Conservation (phyloP, 2,888 invertebrate genomes). For the Dioctria rufipes region DNA sequence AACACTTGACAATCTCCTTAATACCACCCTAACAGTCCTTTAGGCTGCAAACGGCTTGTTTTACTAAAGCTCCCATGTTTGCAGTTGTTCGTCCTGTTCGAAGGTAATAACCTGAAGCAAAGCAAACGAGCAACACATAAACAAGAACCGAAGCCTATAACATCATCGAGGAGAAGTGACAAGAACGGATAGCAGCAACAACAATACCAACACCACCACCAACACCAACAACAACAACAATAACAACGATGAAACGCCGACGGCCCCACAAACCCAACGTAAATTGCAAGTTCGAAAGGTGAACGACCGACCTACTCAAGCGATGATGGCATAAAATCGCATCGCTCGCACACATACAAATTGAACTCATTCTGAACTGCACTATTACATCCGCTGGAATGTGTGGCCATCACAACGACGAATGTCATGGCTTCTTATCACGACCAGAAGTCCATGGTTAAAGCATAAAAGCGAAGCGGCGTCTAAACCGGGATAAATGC, state of each 20-base stretch:
- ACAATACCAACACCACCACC: too few relatives aligned
- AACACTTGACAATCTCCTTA: too few relatives aligned
- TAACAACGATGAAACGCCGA: too few relatives aligned
- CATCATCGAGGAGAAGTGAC: slow-evolving; percentile 47
- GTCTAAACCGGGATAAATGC: slow-evolving; percentile 9
- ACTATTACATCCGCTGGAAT: not conserved
- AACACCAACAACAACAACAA: slow-evolving; percentile 56
- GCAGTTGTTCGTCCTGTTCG: slow-evolving; percentile 17
- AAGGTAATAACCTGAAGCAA: slow-evolving; percentile 53
- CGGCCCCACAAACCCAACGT: slow-evolving; percentile 42
- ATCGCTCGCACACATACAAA: slow-evolving; percentile 36
- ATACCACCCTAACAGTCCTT: too few relatives aligned
- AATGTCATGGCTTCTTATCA: slow-evolving; percentile 49
- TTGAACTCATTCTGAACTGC: slow-evolving; percentile 33
- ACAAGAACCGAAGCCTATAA: slow-evolving; percentile 49
- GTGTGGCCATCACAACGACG: slow-evolving; percentile 40
- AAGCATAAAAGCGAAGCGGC: not conserved
- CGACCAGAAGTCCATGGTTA: slow-evolving; percentile 30
- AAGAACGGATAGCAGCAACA: too few relatives aligned
- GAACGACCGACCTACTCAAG: slow-evolving; percentile 73
- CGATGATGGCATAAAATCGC: slow-evolving; percentile 63
- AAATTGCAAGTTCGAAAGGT: slow-evolving; percentile 68
- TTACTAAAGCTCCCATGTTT: slow-evolving; percentile 5
- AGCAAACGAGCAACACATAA: slow-evolving; percentile 40
- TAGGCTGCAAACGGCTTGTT: slow-evolving; percentile 5